phyloP scores from a whole-genome alignment of 2,797 vertebrate genomes.

The Heterohyrax brucei region DNA sequence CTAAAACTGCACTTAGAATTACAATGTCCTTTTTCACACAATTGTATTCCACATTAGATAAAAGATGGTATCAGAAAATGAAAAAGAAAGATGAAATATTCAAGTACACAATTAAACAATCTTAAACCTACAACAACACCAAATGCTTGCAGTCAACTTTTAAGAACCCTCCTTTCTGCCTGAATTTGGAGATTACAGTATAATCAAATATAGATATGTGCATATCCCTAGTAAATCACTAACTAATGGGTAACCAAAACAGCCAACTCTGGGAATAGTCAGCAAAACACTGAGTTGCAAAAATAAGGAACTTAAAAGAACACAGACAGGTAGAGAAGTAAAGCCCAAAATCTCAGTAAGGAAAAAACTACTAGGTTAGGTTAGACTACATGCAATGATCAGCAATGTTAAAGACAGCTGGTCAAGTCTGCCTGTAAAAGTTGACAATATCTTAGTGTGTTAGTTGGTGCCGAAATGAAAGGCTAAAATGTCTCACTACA shows the following conservation, averaged over 20 bases:
- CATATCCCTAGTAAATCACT: conserved; percentile 48
- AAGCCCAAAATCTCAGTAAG: conserved; percentile 53
- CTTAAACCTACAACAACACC: conserved; percentile 59
- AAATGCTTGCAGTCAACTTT: conserved; percentile 43
- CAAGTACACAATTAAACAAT: conserved; percentile 41
- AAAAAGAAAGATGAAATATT: background rate
- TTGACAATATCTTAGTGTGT: conserved; percentile 36
- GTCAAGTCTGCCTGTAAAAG: conserved; percentile 15
- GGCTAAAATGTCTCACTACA: conserved; percentile 39
- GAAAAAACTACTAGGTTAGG: conserved; percentile 58
- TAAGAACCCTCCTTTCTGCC: conserved; percentile 48
- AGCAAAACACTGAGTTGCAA: conserved; percentile 62
- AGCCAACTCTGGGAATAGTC: conserved; percentile 63
- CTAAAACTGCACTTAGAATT: conserved; percentile 66
- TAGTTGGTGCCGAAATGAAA: conserved; percentile 58
- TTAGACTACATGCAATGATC: background rate
- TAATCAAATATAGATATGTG: conserved; percentile 48
- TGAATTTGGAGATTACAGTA: conserved; percentile 18
- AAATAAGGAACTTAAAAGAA: conserved; percentile 44
- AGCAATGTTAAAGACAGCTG: background rate
- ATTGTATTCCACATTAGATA: conserved; percentile 43
- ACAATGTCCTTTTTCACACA: conserved; percentile 40
- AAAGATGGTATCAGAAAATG: background rate
- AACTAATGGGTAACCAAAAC: conserved; percentile 16
- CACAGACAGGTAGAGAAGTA: background rate